These are phyloP conservation scores for Drosophila jambulina DNA, from an alignment of 1,140 invertebrate genomes.

Conservation along the genomic window DNA sequence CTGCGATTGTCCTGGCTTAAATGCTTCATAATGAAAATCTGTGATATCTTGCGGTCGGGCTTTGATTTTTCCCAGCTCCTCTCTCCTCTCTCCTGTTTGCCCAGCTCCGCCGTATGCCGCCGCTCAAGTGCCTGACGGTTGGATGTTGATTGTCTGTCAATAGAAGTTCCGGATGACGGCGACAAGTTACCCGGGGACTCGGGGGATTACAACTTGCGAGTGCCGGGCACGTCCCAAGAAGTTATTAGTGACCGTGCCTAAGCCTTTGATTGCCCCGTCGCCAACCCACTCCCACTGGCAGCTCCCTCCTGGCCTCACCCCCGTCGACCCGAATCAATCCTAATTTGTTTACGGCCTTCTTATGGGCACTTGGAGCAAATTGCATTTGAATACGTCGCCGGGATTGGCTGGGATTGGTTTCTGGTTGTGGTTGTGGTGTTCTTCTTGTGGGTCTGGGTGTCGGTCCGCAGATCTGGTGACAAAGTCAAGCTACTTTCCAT, in stretches of 20 bases:
- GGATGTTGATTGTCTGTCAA: conserved; percentile 82
- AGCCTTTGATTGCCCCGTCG: conserved; percentile 72
- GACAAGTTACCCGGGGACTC: conserved; percentile 12
- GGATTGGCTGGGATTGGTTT: conserved; percentile 18
- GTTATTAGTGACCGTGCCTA: conserved; percentile 68
- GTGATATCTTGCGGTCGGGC: conserved; percentile 73
- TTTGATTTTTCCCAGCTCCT: conserved; percentile 67
- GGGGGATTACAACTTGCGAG: conserved; percentile 63
- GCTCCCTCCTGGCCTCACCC: not conserved
- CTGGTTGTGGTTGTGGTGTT: not conserved
- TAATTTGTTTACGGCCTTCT: conserved; percentile 59
- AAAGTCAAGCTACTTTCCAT: conserved; percentile 48
- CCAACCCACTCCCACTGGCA: not conserved
- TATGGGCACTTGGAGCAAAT: conserved; percentile 69
- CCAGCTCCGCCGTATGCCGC: conserved; percentile 22
- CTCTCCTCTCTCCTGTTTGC: conserved; percentile 22
- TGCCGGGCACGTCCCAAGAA: conserved; percentile 66
- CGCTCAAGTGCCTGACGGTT: conserved; percentile 73
- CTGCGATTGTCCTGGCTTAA: conserved; percentile 54
- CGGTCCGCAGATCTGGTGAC: conserved; percentile 27
- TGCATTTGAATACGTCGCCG: conserved; percentile 62
- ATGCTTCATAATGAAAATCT: conserved; percentile 83
- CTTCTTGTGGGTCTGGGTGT: conserved; percentile 5
- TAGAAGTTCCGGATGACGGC: conserved; percentile 45
- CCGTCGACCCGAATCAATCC: conserved; percentile 6